phyloP scores from a whole-genome alignment of 35 echinoderm and acorn worm genomes.

The Diadema setosum region DNA sequence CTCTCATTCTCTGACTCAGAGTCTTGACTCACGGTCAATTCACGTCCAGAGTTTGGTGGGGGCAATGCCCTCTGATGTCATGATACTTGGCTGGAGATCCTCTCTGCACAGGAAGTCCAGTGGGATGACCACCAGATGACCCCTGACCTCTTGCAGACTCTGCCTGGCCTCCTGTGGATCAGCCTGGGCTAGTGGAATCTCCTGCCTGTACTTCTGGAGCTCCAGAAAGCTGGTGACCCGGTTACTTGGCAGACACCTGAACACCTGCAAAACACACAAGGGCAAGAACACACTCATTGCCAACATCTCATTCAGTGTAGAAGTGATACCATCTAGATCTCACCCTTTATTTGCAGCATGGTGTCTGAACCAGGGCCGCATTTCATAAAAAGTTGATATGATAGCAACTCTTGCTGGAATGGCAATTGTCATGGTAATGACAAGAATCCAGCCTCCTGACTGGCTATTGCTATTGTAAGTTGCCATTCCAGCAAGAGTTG shows the following conservation, averaged over 20 bases:
- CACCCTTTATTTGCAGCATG: no score
- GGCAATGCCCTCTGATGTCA: constrained; percentile 74
- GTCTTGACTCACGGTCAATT: neutral
- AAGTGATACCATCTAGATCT: no score
- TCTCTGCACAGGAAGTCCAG: constrained; percentile 72
- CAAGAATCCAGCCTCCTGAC: no score
- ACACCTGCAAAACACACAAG: constrained; percentile 59
- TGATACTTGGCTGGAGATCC: constrained; percentile 64
- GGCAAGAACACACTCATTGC: neutral
- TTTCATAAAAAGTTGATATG: no score
- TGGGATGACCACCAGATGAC: constrained; percentile 52
- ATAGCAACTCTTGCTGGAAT: no score
- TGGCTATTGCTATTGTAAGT: no score
- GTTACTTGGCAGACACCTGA: constrained; percentile 68
- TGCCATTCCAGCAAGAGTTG: no score
- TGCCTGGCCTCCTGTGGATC: constrained; percentile 30
- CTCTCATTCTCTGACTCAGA: no score
- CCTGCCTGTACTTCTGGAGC: constrained; percentile 47
- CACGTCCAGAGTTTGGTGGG: constrained; percentile 90
- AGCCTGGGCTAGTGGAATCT: neutral
- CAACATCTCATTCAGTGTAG: neutral
- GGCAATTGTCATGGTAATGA: no score
- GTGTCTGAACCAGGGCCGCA: no score
- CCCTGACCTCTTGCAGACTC: constrained; percentile 44
- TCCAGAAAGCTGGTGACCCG: constrained; percentile 30